Percentiles rank a stretch among this genome's conserved stretches.
These are phyloP conservation scores for Danio rerio DNA, from an alignment of 2,113 vertebrate genomes.

Conservation along the genomic window GRCz12tu NC_133177.1:39871501-39872000, in stretches of 20 bases:
- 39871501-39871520: neutral
- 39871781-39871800: constrained; percentile 83
- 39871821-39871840: constrained; percentile 83
- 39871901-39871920: constrained; percentile 76
- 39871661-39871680: constrained; percentile 85
- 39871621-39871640: constrained; percentile 83
- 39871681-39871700: constrained; percentile 83
- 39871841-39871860: constrained; percentile 81
- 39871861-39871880: constrained; percentile 74
- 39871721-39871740: constrained; percentile 73
- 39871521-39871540: neutral
- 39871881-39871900: constrained; percentile 76
- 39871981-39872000: constrained; percentile 8
- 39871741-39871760: constrained; percentile 64
- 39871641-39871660: constrained; percentile 69
- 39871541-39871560: neutral
- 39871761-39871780: constrained; percentile 84
- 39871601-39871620: constrained; percentile 98
- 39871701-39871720: constrained; percentile 77
- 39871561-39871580: neutral
- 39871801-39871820: constrained; percentile 86
- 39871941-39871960: constrained; percentile 91
- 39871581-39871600: neutral
- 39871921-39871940: constrained; percentile 82
- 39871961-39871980: constrained; percentile 66